Base-by-base conservation (phyloP, 2,113 vertebrate genomes). In the Sula dactylatra region DNA sequence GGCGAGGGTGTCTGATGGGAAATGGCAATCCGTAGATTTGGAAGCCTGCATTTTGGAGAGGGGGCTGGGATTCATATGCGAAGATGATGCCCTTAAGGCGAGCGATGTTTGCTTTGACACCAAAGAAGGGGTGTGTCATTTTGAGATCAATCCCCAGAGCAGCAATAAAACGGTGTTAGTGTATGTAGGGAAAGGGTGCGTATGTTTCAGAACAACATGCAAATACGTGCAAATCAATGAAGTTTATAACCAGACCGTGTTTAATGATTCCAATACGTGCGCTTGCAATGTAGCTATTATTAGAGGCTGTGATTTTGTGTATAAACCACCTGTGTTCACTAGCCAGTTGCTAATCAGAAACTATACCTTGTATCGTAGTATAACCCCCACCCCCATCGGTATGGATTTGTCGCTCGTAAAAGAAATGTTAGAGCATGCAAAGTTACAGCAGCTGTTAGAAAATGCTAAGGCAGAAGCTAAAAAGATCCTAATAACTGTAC, bases 1-100 rank as follows among this genome's bases (percentile, higher is more conserved):
- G 96, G 96, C 96, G 0, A 85, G 96, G 85, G 78, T 96, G 66
- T 94, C 94, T 56, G 54, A 4, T 1, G 95, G 90, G 64, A 97
- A 54, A 29, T 97, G 96, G 96, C 94, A 97, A 40, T 94, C 96
- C 0, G 96, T 96, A 9, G 96, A 97, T 82, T 36, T 97, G 94
- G 96, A 96, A 88, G 96, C 96, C 90, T 97, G 96, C 58, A 97
- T 97, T 94, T 82, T 97, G 82, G 96, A 97, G 29, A 89, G 74
- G 52, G 96, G 96, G 34, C 87, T 97, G 92, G 96, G 96, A 16
- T 97, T 97, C 74, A 96, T 97, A 36, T 97, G 96, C 0, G 96
- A 97, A 80, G 96, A 97, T 2, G 96, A 97, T 4, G 96, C 96
- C 92, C 96, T 97, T 88, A 95, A 77, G 87, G 96, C 94, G 0